These are phyloP conservation scores for Stenurella melanura DNA, from an alignment of 2,888 invertebrate genomes.

Conservation along the genomic window DNA sequence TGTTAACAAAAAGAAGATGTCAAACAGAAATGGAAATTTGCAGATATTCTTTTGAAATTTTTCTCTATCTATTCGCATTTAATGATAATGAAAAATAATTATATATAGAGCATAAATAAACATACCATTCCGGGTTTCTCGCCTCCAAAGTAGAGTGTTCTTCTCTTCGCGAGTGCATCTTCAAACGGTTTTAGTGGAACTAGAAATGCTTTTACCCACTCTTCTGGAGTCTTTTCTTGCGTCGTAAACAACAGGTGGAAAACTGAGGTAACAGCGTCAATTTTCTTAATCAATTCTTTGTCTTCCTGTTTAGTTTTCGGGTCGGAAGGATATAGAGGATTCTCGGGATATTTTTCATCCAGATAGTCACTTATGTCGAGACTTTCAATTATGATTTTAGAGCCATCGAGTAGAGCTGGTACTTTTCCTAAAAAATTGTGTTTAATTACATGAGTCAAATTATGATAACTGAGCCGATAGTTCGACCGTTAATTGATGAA, in stretches of 20 bases:
- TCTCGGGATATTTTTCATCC: slow-evolving; percentile 75
- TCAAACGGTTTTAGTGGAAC: slow-evolving; percentile 66
- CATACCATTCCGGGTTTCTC: slow-evolving; percentile 67
- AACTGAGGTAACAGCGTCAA: slow-evolving; percentile 58
- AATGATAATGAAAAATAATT: no score
- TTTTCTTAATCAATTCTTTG: slow-evolving; percentile 66
- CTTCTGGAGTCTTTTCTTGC: slow-evolving; percentile 62
- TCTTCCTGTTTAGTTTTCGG: slow-evolving; percentile 67
- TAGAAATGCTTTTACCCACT: slow-evolving; percentile 65
- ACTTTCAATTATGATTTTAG: slow-evolving; percentile 75
- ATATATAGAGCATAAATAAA: background rate
- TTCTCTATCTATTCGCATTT: no score
- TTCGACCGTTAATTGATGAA: no score
- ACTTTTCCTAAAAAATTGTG: slow-evolving; percentile 72
- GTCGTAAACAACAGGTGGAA: slow-evolving; percentile 59
- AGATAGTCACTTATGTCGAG: slow-evolving; percentile 76
- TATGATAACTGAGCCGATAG: no score
- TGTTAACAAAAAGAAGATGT: no score
- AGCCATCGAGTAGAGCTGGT: slow-evolving; percentile 73
- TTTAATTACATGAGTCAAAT: no score
- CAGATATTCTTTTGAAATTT: no score
- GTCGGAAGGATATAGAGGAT: slow-evolving; percentile 73
- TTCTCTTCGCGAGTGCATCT: slow-evolving; percentile 63
- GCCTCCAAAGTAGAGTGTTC: slow-evolving; percentile 66
- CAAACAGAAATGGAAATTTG: no score